These are phyloP conservation scores for Paracanthobrama guichenoti DNA, from an alignment of 2,113 vertebrate species.

Conservation along the genomic window DNA sequence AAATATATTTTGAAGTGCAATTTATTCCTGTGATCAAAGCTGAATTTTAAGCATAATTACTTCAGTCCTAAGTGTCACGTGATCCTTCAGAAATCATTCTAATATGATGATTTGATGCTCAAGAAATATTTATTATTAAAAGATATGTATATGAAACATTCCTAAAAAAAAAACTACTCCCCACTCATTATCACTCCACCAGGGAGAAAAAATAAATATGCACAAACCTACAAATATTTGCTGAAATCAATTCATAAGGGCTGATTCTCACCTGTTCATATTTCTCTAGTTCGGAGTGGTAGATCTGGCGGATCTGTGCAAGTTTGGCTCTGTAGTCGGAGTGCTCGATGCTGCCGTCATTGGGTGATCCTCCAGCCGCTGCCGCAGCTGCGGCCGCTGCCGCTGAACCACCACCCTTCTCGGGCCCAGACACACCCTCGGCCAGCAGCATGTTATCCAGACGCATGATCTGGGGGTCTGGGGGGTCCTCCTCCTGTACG, in stretches of 20 bases:
- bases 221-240: not conserved
- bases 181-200: not conserved
- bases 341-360: slow-evolving; percentile 88
- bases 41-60: not conserved
- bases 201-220: not conserved
- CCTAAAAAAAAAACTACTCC: not conserved
- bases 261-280: slow-evolving; percentile 82
- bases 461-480: slow-evolving; percentile 86
- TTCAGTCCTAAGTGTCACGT: not conserved
- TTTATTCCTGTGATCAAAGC: not conserved
- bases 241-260: not conserved
- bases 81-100: not conserved
- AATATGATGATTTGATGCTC: not conserved
- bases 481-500: slow-evolving; percentile 85
- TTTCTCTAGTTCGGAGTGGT: slow-evolving; percentile 92
- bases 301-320: slow-evolving; percentile 88
- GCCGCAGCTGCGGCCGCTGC: slow-evolving; percentile 82
- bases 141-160: not conserved
- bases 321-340: slow-evolving; percentile 92
- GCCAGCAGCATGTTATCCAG: slow-evolving; percentile 90
- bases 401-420: slow-evolving; percentile 83
- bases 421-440: slow-evolving; percentile 85
- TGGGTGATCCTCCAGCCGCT: slow-evolving; percentile 84
- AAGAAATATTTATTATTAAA: not conserved
- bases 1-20: too few species aligned